These are phyloP conservation scores for Eurytoma californica DNA, from an alignment of 2,888 invertebrate genomes.

Conservation along the genomic window DNA sequence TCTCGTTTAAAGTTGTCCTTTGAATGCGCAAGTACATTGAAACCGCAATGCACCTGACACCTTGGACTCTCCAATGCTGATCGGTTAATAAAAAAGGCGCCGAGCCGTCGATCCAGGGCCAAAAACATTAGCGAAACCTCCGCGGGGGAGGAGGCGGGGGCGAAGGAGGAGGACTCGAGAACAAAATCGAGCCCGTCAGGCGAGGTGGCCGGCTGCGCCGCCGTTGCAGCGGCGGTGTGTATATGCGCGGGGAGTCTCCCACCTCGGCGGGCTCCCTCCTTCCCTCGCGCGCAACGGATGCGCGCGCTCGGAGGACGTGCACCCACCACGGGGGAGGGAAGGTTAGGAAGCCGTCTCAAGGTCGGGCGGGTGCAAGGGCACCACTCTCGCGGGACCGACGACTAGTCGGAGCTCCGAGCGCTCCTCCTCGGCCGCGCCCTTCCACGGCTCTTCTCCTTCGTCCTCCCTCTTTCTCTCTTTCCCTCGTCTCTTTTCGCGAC, in stretches of 20 bases:
- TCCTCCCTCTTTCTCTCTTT: not conserved
- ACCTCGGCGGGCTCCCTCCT: conserved; percentile 13
- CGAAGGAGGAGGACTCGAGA: conserved; percentile 2
- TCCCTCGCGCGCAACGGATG: conserved; percentile 38
- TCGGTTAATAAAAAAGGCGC: not conserved
- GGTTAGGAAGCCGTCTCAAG: conserved; percentile 58
- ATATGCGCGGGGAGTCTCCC: conserved; percentile 44
- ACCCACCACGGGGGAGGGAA: conserved; percentile 49
- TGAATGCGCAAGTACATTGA: no score
- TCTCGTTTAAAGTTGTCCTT: no score
- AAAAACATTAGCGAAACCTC: conserved; percentile 49
- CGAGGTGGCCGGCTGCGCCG: not conserved
- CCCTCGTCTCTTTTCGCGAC: not conserved
- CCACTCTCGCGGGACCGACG: conserved; percentile 26
- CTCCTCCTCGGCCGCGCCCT: not conserved
- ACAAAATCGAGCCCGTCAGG: conserved; percentile 32
- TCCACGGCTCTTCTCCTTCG: conserved; percentile 9
- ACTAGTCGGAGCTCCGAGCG: conserved; percentile 4
- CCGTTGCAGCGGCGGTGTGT: not conserved
- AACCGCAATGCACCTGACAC: no score
- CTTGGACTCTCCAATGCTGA: not conserved
- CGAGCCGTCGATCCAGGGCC: not conserved
- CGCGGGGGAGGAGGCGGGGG: conserved; percentile 2
- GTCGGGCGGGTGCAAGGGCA: conserved; percentile 57
- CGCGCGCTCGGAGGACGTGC: conserved; percentile 44